These are phyloP conservation scores for Dasypus novemcinctus DNA, from an alignment of 2,113 vertebrate genomes.

Conservation along the genomic window DNA sequence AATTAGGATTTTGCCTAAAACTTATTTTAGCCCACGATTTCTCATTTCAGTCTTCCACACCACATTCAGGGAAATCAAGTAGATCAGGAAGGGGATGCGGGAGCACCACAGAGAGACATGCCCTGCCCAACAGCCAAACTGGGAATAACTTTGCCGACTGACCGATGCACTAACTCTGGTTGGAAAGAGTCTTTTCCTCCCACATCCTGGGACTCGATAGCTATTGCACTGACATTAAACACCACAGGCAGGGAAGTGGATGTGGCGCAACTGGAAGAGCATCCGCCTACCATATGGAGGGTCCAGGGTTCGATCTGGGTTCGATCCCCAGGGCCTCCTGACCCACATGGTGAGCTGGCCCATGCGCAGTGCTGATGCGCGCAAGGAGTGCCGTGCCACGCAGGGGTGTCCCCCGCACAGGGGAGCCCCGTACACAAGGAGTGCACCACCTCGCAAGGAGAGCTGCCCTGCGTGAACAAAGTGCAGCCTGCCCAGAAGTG, in stretches of 20 bases:
- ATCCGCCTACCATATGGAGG: too few species aligned
- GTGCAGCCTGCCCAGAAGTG: too few species aligned
- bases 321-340: too few species aligned
- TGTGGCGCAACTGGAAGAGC: too few species aligned
- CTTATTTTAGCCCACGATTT: slow-evolving; percentile 52
- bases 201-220: background rate
- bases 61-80: slow-evolving; percentile 14
- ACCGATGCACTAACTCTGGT: background rate
- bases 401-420: too few species aligned
- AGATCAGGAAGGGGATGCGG: background rate
- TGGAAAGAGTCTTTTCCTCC: background rate
- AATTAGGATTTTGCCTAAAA: background rate
- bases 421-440: too few species aligned
- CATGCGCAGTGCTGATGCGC: too few species aligned
- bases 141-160: slow-evolving; percentile 68
- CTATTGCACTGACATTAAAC: background rate
- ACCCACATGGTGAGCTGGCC: too few species aligned
- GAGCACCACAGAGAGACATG: background rate
- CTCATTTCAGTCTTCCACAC: slow-evolving; percentile 10
- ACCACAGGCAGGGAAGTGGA: background rate
- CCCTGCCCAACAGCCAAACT: slow-evolving; percentile 45
- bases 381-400: too few species aligned
- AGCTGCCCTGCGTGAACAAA: too few species aligned
- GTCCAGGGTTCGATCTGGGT: too few species aligned
- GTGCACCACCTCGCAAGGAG: too few species aligned